These are phyloP conservation scores for Pristionchus japonicus DNA, from an alignment of 2,888 invertebrate genomes.

Conservation along the genomic window DNA sequence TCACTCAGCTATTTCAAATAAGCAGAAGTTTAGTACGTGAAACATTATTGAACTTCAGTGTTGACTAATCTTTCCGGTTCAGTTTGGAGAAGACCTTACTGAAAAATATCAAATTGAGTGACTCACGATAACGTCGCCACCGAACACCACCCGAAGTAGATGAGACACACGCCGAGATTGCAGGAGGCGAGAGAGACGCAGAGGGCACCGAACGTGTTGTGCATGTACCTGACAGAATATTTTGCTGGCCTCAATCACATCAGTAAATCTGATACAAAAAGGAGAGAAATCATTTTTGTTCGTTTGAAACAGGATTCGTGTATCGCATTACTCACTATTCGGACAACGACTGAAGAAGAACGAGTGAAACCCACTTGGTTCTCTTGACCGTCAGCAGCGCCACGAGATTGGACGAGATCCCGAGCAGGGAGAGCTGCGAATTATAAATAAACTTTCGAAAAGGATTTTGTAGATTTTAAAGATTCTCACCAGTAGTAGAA, in stretches of 20 bases:
- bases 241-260: too few species aligned
- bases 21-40: too few species aligned
- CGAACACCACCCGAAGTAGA: slow-evolving; percentile 32
- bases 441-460: neutral
- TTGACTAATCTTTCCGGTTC: too few species aligned
- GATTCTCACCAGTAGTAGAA: neutral
- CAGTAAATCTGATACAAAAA: too few species aligned
- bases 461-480: neutral
- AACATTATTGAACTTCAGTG: too few species aligned
- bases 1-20: too few species aligned
- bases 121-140: slow-evolving; percentile 5
- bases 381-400: slow-evolving; percentile 6
- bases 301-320: too few species aligned
- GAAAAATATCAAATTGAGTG: too few species aligned
- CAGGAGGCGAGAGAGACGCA: slow-evolving; percentile 24
- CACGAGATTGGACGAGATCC: neutral
- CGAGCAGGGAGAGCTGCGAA: neutral
- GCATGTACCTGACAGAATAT: neutral
- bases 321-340: too few species aligned
- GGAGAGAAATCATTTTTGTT: too few species aligned
- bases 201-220: slow-evolving; percentile 21
- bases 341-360: neutral
- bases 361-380: neutral
- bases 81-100: too few species aligned
- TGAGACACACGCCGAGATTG: neutral